Evolutionary conservation across 2,797 vertebrate species (phyloP).

Genomic region (Graptemys geographica): DNA sequence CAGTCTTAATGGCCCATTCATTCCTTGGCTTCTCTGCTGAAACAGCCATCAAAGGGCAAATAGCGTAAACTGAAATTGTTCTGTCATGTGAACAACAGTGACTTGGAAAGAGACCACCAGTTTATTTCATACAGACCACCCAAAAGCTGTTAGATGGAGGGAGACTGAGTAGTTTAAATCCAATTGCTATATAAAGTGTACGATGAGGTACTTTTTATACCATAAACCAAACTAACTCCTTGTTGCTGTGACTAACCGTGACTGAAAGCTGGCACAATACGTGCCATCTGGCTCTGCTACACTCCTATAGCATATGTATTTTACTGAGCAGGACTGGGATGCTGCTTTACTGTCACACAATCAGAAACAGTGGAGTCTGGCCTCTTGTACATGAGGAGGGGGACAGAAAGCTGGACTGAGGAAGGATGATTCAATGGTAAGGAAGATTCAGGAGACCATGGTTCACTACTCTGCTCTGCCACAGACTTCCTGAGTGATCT

Average conservation of each 20-base stretch:
- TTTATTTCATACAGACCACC: neutral
- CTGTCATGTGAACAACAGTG: neutral
- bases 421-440: neutral
- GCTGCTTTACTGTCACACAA: neutral
- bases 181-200: neutral
- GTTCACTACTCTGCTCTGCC: neutral
- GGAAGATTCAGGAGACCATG: neutral
- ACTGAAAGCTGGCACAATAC: neutral
- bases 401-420: neutral
- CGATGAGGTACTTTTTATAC: neutral
- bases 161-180: neutral
- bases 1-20: neutral
- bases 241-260: neutral
- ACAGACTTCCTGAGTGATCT: neutral
- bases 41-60: neutral
- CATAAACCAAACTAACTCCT: neutral
- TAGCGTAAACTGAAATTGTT: neutral
- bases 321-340: neutral
- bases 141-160: neutral
- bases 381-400: neutral
- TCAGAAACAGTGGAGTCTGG: neutral
- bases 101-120: neutral
- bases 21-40: neutral
- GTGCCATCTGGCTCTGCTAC: neutral
- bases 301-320: neutral